Evolutionary conservation across 2,797 vertebrate genomes (phyloP).

Genomic region (Betta splendens): DNA sequence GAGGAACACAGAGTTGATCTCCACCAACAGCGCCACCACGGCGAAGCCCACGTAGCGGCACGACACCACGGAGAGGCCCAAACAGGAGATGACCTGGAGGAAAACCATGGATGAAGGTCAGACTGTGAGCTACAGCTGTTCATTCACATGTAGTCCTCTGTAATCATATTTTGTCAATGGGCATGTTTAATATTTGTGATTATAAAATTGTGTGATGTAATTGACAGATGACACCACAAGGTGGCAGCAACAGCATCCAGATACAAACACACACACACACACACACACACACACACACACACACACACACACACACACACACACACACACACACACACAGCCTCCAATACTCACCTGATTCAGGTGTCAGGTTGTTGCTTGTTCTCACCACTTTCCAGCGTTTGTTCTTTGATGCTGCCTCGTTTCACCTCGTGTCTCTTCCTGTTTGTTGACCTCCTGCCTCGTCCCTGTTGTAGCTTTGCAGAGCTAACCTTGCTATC

Average conservation of each 20-base stretch:
- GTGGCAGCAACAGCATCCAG: conserved; percentile 49
- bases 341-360: too few species aligned
- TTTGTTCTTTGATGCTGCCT: too few species aligned
- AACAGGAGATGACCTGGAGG: conserved; percentile 89
- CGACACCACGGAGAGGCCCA: conserved; percentile 84
- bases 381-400: too few species aligned
- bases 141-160: not conserved
- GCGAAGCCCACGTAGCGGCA: conserved; percentile 86
- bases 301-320: not conserved
- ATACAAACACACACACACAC: too few species aligned
- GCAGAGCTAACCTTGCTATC: too few species aligned
- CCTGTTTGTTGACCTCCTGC: too few species aligned
- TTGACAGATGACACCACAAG: conserved; percentile 44
- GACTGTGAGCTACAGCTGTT: not conserved
- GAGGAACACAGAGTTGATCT: conserved; percentile 93
- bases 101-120: conserved; percentile 53
- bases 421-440: too few species aligned
- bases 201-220: conserved; percentile 47
- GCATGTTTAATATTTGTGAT: conserved; percentile 18
- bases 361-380: too few species aligned
- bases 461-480: too few species aligned
- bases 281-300: too few species aligned
- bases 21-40: conserved; percentile 90
- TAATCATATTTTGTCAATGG: not conserved
- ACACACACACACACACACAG: too few species aligned